Percentiles rank a stretch among this genome's conserved stretches.
phyloP scores from a whole-genome alignment of 2,888 invertebrate species.

The Formica aserva region DNA sequence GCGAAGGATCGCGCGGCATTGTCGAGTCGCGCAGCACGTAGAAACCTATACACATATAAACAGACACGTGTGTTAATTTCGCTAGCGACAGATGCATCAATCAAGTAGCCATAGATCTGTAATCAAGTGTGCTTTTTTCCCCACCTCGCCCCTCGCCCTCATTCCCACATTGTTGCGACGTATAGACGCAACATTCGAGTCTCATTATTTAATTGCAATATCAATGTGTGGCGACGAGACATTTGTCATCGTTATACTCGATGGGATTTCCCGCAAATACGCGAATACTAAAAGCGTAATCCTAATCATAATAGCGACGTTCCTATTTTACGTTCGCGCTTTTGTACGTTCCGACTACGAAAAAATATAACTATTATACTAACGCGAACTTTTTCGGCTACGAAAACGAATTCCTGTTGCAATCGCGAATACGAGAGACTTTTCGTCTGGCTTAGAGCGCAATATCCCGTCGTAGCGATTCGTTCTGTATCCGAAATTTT shows the following conservation, averaged over 20 bases:
- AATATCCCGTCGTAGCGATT: constrained; percentile 54
- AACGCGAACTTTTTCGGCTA: constrained; percentile 32
- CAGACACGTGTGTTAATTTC: constrained; percentile 46
- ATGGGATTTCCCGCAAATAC: constrained; percentile 67
- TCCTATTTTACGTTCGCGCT: constrained; percentile 80
- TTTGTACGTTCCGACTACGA: constrained; percentile 61
- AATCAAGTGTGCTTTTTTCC: constrained; percentile 52
- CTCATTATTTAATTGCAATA: constrained; percentile 60
- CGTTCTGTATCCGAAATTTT: constrained; percentile 62
- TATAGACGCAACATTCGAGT: constrained; percentile 48
- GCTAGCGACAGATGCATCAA: constrained; percentile 50
- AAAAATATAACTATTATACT: background rate
- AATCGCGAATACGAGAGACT: constrained; percentile 34
- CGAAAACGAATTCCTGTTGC: constrained; percentile 39
- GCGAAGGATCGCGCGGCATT: constrained; percentile 50
- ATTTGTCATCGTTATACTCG: constrained; percentile 59
- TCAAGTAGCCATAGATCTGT: constrained; percentile 51
- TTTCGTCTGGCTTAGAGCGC: constrained; percentile 48
- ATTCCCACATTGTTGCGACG: constrained; percentile 65
- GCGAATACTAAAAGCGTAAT: constrained; percentile 73
- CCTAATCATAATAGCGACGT: constrained; percentile 80
- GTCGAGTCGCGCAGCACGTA: constrained; percentile 35
- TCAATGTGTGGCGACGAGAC: constrained; percentile 1
- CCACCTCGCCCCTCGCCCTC: constrained; percentile 45
- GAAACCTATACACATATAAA: constrained; percentile 50